Conservation (phyloP, 1,140 invertebrate species). For the Drosophila sturtevanti region DNA sequence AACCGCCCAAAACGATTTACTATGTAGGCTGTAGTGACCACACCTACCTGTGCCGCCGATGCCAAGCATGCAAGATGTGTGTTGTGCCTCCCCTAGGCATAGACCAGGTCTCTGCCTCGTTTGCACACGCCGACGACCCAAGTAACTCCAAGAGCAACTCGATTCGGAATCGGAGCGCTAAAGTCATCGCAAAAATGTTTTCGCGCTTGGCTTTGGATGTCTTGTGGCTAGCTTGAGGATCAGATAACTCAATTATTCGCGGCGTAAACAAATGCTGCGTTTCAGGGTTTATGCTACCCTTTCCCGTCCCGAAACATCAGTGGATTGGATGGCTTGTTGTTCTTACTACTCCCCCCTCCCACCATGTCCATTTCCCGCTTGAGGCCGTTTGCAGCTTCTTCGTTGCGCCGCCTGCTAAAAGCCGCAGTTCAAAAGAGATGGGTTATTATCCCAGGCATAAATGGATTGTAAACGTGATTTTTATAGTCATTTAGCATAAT, state of each 20-base stretch:
- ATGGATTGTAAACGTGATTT: conserved; percentile 83
- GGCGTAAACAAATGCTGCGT: conserved; percentile 82
- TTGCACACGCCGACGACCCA: conserved; percentile 3
- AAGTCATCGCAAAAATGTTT: background rate
- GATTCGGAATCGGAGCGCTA: conserved; percentile 2
- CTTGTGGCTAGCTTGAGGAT: conserved; percentile 73
- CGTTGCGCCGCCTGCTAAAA: conserved; percentile 22
- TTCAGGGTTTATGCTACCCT: conserved; percentile 60
- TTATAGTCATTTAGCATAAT: conserved; percentile 83
- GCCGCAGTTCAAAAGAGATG: conserved; percentile 65
- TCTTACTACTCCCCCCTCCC: background rate
- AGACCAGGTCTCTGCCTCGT: conserved; percentile 20
- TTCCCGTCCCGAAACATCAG: conserved; percentile 27
- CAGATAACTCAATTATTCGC: conserved; percentile 83
- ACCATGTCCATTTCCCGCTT: background rate
- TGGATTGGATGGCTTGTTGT: too few relatives aligned
- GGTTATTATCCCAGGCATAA: conserved; percentile 83
- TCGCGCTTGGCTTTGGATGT: conserved; percentile 47
- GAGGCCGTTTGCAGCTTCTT: conserved; percentile 37
- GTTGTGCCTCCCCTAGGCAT: conserved; percentile 10
- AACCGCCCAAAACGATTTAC: conserved; percentile 62
- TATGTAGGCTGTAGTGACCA: conserved; percentile 60
- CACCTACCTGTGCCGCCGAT: conserved; percentile 70
- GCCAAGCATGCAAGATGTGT: conserved; percentile 52
- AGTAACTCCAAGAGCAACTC: background rate